Evolutionary conservation across 2,888 invertebrate genomes (phyloP).

Genomic region (Morpho deidamia): DNA sequence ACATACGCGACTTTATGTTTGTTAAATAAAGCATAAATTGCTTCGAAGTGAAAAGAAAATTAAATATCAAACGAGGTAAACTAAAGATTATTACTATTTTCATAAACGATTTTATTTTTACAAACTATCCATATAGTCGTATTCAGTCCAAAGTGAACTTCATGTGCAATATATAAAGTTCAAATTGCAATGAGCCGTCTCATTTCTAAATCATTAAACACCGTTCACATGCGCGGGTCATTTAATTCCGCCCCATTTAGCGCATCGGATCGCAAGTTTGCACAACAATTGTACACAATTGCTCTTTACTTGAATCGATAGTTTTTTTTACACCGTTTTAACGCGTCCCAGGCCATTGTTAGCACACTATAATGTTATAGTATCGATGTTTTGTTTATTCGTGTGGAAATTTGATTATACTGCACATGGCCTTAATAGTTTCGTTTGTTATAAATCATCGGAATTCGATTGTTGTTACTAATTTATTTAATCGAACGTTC

Average conservation of each 20-base stretch:
- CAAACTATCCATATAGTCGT: background rate
- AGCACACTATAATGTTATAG: conserved; percentile 44
- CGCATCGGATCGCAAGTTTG: conserved; percentile 71
- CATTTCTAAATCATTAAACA: conserved; percentile 71
- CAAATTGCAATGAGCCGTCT: conserved; percentile 14
- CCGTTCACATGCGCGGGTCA: conserved; percentile 61
- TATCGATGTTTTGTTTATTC: conserved; percentile 45
- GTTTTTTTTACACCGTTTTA: conserved; percentile 66
- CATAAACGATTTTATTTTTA: conserved; percentile 31
- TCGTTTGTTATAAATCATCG: conserved; percentile 57
- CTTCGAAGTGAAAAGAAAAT: too few relatives aligned
- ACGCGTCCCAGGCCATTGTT: conserved; percentile 57
- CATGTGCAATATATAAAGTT: conserved; percentile 10
- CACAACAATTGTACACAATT: conserved; percentile 61
- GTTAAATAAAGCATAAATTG: too few relatives aligned
- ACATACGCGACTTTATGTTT: too few relatives aligned
- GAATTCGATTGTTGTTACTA: conserved; percentile 20
- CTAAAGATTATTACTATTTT: conserved; percentile 35
- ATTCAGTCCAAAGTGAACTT: too few relatives aligned
- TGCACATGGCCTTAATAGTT: conserved; percentile 57
- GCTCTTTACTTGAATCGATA: conserved; percentile 68
- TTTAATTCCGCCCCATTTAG: conserved; percentile 72
- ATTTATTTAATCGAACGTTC: conserved; percentile 18
- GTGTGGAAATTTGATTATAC: conserved; percentile 73
- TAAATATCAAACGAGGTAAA: conserved; percentile 33